Base-by-base conservation (phyloP, 2,797 vertebrate species). In the Pipistrellus pygmaeus region DNA sequence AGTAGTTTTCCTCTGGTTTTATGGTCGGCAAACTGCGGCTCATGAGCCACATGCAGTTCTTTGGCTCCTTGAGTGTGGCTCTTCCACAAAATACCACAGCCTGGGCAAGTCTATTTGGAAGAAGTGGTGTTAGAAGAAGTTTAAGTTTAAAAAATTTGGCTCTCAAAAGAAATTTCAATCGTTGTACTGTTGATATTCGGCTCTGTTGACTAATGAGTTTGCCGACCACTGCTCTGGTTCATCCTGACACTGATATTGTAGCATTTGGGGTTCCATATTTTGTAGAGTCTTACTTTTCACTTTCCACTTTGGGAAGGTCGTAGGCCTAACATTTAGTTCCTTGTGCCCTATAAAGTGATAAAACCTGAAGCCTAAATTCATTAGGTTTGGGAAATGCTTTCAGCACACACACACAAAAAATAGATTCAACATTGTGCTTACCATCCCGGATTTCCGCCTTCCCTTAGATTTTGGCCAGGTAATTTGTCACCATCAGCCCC, bases 341-440 rank as follows among this genome's bases (percentile, higher is more conserved):
- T 30, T 69, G 27, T 25, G 6, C 5, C 44, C 75, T 7, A 6
- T 14, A 32, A 75, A 9, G 23, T 12, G 51, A 3, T 81, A 35
- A 27, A 87, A 71, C 21, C 21, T 15, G 41, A 84, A 73, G 21
- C 73, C 38, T 48, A 35, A 15, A 12, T 60, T 80, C 41, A 48
- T 64, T 41, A 80, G 78, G 6, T 88, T 53, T 12, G 46, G 2
- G 10, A 96, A 76, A 89, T 41, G 7, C n/a, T 88, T 83, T 93
- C 51, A 38, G 20, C n/a, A 81, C 9, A 46, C 17, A n/a, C 48
- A 51, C 48, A 51, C 51, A 53, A 5, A 20, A 53, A 20, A 53
- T 20, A 14, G 30, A 13, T 14, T 84, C 25, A 2, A 0, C 27
- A 10, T 15, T 72, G 2, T 44, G 4, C 27, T 71, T 14, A 38